phyloP scores from a whole-genome alignment of 2,113 vertebrate species.

The Datnioides undecimradiatus region DNA sequence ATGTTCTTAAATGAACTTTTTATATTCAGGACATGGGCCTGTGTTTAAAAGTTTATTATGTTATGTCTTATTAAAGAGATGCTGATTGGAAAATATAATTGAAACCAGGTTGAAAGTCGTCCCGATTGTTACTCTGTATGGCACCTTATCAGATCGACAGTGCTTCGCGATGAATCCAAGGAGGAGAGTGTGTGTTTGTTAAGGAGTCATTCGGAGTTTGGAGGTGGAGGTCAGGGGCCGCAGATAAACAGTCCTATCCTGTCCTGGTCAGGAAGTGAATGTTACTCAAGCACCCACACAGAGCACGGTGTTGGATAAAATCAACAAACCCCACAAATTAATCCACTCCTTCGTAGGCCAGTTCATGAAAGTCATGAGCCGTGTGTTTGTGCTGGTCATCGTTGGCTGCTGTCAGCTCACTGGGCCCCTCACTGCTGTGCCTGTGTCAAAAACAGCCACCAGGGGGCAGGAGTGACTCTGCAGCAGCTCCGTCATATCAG shows the following conservation, averaged over 20 bases:
- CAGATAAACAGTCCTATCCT: constrained; percentile 28
- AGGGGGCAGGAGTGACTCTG: constrained; percentile 61
- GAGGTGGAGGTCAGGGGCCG: constrained; percentile 1
- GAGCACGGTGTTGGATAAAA: background rate
- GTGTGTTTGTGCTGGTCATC: background rate
- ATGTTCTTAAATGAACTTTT: background rate
- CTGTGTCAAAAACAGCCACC: constrained; percentile 22
- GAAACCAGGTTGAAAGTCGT: background rate
- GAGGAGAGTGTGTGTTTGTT: background rate
- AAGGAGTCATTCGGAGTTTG: background rate
- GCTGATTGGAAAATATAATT: background rate
- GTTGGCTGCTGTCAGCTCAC: background rate
- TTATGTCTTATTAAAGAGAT: background rate
- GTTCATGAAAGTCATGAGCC: background rate
- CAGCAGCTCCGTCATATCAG: background rate
- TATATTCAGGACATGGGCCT: too few relatives aligned
- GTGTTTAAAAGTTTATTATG: background rate
- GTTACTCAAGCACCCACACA: background rate
- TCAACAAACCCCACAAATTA: background rate
- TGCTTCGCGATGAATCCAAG: background rate
- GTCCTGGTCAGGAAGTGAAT: constrained; percentile 16
- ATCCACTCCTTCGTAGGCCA: background rate
- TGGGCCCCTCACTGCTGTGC: constrained; percentile 17
- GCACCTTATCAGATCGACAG: background rate
- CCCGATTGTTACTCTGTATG: background rate